phyloP scores from a whole-genome alignment of 2,888 invertebrate species.

The Thecocarcelia acutangulata region DNA sequence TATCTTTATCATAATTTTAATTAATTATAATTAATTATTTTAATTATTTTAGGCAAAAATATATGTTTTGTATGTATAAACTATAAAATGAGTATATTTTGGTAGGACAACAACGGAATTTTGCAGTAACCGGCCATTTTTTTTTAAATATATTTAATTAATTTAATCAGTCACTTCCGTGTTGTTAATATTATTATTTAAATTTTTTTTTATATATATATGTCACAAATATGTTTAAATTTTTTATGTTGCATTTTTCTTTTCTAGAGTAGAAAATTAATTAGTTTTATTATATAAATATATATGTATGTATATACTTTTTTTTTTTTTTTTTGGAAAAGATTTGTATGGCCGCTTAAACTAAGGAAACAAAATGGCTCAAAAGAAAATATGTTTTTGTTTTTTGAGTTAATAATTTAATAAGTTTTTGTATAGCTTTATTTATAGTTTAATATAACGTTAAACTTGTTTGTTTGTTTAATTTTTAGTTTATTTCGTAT shows the following conservation, averaged over 20 bases:
- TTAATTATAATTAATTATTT: conserved; percentile 54
- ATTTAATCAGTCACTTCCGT: conserved; percentile 70
- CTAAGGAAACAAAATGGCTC: conserved; percentile 2
- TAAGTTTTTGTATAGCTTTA: conserved; percentile 16
- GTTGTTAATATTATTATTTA: conserved; percentile 49
- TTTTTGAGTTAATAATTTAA: conserved; percentile 5
- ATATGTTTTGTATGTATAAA: conserved; percentile 71
- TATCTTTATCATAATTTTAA: conserved; percentile 71
- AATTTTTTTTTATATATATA: conserved; percentile 31
- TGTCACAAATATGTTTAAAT: conserved; percentile 59
- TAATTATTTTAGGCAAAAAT: conserved; percentile 78
- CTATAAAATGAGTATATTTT: conserved; percentile 76
- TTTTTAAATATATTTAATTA: conserved; percentile 65
- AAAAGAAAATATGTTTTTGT: not conserved
- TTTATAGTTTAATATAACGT: conserved; percentile 36
- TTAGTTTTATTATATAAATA: conserved; percentile 46
- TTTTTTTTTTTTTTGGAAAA: conserved; percentile 25
- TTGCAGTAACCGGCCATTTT: conserved; percentile 71
- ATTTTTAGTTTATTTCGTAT: conserved; percentile 32
- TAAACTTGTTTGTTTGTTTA: conserved; percentile 34
- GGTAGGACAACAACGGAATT: conserved; percentile 68
- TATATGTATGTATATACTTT: not conserved
- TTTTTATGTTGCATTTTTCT: conserved; percentile 53
- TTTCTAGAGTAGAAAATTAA: conserved; percentile 64
- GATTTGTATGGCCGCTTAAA: conserved; percentile 45